Evolutionary conservation across 1,140 invertebrate species (phyloP).

Genomic region (Ceratosolen fusciceps): DNA sequence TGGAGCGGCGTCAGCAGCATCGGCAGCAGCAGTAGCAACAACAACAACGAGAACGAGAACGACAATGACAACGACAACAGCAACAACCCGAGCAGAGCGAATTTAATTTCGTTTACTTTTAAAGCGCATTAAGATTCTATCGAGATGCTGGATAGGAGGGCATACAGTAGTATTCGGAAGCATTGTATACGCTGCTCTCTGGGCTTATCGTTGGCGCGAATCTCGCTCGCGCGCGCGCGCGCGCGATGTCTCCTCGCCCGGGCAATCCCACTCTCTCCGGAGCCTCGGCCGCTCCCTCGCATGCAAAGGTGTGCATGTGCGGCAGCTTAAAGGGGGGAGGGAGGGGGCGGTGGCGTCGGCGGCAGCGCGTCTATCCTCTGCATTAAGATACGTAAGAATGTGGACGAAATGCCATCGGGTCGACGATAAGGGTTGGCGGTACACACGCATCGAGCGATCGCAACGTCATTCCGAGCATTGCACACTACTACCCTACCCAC

Average conservation of each 20-base stretch:
- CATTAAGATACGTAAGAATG: slow-evolving; percentile 6
- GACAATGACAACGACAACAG: background rate
- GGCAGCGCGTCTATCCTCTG: background rate
- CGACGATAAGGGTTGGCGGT: too few species aligned
- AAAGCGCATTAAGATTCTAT: slow-evolving; percentile 65
- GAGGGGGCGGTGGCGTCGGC: background rate
- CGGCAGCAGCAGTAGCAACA: too few species aligned
- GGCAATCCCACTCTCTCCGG: too few species aligned
- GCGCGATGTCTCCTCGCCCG: slow-evolving; percentile 57
- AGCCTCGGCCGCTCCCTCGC: slow-evolving; percentile 42
- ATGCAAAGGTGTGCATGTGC: background rate
- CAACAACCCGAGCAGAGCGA: slow-evolving; percentile 38
- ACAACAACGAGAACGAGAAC: background rate
- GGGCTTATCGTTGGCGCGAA: slow-evolving; percentile 60
- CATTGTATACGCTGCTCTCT: slow-evolving; percentile 57
- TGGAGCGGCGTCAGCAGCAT: too few species aligned
- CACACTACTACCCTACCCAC: too few species aligned
- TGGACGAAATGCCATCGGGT: too few species aligned
- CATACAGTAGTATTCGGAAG: slow-evolving; percentile 57
- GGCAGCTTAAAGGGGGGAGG: too few species aligned
- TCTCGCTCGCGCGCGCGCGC: slow-evolving; percentile 63
- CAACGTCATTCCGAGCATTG: too few species aligned
- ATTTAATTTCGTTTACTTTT: slow-evolving; percentile 66
- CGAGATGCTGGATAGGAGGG: slow-evolving; percentile 60
- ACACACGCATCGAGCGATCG: too few species aligned